Conservation (phyloP, 2,888 invertebrate species). For the Schizotus pectinicornis region DNA sequence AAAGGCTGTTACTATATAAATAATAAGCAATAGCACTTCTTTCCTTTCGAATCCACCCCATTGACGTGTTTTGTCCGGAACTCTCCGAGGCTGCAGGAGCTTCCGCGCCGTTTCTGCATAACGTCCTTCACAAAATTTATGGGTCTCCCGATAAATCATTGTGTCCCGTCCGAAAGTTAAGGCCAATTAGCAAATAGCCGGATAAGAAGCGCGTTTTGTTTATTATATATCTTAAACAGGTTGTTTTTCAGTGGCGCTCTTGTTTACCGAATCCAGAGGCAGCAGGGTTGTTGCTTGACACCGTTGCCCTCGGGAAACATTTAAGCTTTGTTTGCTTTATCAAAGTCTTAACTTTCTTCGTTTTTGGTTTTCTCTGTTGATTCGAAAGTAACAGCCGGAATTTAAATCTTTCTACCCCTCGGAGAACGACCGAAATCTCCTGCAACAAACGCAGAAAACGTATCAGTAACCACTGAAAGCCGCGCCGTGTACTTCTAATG, state of each 20-base stretch:
- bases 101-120: too few relatives aligned
- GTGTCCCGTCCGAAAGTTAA: too few relatives aligned
- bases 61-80: too few relatives aligned
- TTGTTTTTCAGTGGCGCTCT: constrained; percentile 14
- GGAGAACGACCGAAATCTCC: not conserved
- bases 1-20: too few relatives aligned
- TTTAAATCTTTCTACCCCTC: constrained; percentile 19
- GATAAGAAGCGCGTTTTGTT: constrained; percentile 6
- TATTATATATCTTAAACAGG: constrained; percentile 21
- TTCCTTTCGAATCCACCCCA: too few relatives aligned
- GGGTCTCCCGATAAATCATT: not conserved
- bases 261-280: constrained; percentile 15
- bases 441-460: too few relatives aligned
- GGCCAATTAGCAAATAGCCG: constrained; percentile 21
- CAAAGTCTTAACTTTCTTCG: constrained; percentile 47
- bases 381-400: constrained; percentile 36
- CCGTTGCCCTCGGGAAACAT: constrained; percentile 43
- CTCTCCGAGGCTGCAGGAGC: too few relatives aligned
- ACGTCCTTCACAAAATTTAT: too few relatives aligned
- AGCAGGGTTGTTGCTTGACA: constrained; percentile 17
- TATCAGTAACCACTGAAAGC: too few relatives aligned
- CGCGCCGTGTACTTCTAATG: too few relatives aligned
- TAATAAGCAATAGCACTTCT: too few relatives aligned
- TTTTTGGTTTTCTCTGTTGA: constrained; percentile 46
- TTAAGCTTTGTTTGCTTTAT: constrained; percentile 51